Conservation (phyloP, 2,113 vertebrate species). For the Progne subis region DNA sequence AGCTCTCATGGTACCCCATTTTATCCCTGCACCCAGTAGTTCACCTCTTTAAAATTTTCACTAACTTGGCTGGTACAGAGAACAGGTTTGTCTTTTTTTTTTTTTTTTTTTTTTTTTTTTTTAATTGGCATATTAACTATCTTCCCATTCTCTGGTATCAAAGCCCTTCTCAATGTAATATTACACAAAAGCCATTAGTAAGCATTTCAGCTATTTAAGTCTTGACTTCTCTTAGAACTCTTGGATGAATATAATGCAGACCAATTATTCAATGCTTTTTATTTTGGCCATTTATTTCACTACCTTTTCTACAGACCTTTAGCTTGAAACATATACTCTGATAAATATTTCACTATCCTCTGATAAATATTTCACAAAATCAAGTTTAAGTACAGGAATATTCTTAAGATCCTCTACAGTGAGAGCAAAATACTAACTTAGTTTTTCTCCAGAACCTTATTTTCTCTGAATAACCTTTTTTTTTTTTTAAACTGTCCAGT, state of each 20-base stretch:
- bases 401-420: not conserved
- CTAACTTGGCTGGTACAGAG: not conserved
- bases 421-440: not conserved
- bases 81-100: not conserved
- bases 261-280: fast-evolving
- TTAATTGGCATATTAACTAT: not conserved
- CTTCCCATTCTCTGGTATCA: not conserved
- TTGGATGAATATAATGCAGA: not conserved
- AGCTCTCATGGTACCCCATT: not conserved
- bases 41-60: not conserved
- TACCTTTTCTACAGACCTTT: not conserved
- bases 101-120: not conserved
- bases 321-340: not conserved
- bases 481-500: not conserved
- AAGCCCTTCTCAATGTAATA: not conserved
- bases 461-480: not conserved
- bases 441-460: not conserved
- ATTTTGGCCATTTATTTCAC: not conserved
- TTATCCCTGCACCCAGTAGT: not conserved
- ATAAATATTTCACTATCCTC: not conserved
- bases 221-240: not conserved
- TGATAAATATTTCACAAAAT: not conserved
- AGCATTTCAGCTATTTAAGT: not conserved
- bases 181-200: not conserved
- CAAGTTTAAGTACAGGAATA: not conserved